Base-by-base conservation (phyloP, 2,797 vertebrate genomes). In the Psittacula echo region DNA sequence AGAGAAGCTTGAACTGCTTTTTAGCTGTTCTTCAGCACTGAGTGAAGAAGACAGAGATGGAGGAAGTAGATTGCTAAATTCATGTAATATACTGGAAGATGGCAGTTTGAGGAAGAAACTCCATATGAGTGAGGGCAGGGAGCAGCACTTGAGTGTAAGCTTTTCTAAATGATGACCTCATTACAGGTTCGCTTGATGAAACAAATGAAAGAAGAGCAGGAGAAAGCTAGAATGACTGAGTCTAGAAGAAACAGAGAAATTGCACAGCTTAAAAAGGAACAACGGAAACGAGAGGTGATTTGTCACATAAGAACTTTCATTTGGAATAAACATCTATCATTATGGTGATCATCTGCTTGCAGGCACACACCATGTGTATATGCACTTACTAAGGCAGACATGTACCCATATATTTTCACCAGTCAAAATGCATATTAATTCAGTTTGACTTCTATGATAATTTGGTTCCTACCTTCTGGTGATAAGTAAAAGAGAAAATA, bases 131-230 rank as follows among this genome's bases (percentile, higher is more conserved):
- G 23, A 11, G 20, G 50, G 4, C 45, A 82, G 62, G 58, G 62
- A 92, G n/a, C 64, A 78, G 64, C 29, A 61, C 20, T 93, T 82
- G 12, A 29, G 7, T 39, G 17, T 79, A 67, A 32, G 12, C 41
- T 76, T 83, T 85, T 83, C 50, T 87, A 85, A 96, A 30, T 87
- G 42, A 39, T 84, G 27, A 27, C 18, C 26, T 80, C 54, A 91
- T 94, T 85, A 72, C 96, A 99, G 99, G 99, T 99, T 97, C 97
- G 97, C 26, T 97, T 99, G 85, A 99, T 99, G 99, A 99, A 99
- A 76, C 99, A 99, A 98, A 99, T 99, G 99, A 99, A 99, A 96
- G 99, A 99, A 95, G 99, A 99, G 72, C 99, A 99, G 97, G 99
- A 99, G 94, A 98, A 98, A 92, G 99, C 98, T 92, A 96, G 99